Evolutionary conservation across 2,113 vertebrate species (phyloP).

Genomic region (Rhegmatorhina hoffmannsi): DNA sequence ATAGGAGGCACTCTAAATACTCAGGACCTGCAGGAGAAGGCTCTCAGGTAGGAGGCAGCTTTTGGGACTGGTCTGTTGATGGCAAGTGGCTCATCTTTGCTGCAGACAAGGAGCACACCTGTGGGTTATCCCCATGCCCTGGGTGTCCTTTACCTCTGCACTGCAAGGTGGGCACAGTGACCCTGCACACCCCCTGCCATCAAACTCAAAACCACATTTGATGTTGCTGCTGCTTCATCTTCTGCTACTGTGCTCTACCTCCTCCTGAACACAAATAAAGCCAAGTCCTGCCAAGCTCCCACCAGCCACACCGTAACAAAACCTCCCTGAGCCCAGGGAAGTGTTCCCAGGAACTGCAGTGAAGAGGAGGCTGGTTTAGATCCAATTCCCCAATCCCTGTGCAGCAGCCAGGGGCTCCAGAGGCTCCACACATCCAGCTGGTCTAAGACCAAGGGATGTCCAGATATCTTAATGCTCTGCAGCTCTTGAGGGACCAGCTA

Average conservation of each 20-base stretch:
- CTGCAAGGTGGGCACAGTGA: fast-evolving
- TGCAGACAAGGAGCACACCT: background rate
- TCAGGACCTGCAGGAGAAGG: background rate
- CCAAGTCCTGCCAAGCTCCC: background rate
- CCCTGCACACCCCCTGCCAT: background rate
- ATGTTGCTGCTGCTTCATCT: background rate
- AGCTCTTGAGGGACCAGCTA: background rate
- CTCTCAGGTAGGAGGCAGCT: background rate
- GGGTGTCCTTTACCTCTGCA: background rate
- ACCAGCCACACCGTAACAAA: background rate
- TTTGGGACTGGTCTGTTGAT: fast-evolving
- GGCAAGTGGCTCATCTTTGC: background rate
- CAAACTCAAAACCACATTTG: background rate
- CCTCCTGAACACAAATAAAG: background rate
- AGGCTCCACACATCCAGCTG: background rate
- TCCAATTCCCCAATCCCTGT: background rate
- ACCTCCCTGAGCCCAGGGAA: background rate
- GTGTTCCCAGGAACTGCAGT: background rate
- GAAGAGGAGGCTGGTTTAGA: background rate
- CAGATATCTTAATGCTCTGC: background rate
- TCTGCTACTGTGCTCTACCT: background rate
- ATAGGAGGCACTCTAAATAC: background rate
- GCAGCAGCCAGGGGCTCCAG: background rate
- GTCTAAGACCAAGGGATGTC: background rate
- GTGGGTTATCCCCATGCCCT: background rate